These are phyloP conservation scores for Onychostruthus taczanowskii DNA, from an alignment of 2,113 vertebrate genomes.

Conservation along the genomic window DNA sequence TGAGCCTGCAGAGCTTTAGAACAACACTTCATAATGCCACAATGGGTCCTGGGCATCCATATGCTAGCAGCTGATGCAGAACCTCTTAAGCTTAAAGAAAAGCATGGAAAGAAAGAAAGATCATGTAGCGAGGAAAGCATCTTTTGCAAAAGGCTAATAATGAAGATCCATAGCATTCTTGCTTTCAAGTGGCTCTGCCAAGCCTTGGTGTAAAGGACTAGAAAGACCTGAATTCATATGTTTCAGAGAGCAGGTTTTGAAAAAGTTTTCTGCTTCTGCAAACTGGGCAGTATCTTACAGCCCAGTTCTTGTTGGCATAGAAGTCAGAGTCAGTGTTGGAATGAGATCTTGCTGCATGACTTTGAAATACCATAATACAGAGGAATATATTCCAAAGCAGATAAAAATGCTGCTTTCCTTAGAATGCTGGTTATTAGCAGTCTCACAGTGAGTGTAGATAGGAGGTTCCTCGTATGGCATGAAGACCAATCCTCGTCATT, in stretches of 20 bases:
- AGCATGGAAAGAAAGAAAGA: neutral
- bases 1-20: neutral
- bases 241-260: neutral
- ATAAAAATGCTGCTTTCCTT: neutral
- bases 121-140: neutral
- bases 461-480: neutral
- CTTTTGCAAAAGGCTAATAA: neutral
- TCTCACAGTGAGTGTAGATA: neutral
- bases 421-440: neutral
- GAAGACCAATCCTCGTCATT: neutral
- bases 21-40: neutral
- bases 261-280: neutral
- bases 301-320: neutral
- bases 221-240: neutral
- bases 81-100: neutral
- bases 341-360: neutral
- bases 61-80: neutral
- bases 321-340: neutral
- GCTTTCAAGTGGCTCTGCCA: neutral
- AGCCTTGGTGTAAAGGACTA: neutral
- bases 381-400: neutral
- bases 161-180: neutral
- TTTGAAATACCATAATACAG: neutral
- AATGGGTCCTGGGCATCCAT: neutral
- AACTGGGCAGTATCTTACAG: neutral